A percentile compares a stretch with the other conserved stretches of the same genome.
These are phyloP conservation scores for Drymonia ruficornis DNA, from an alignment of 2,888 invertebrate species.

Conservation along the genomic window DNA sequence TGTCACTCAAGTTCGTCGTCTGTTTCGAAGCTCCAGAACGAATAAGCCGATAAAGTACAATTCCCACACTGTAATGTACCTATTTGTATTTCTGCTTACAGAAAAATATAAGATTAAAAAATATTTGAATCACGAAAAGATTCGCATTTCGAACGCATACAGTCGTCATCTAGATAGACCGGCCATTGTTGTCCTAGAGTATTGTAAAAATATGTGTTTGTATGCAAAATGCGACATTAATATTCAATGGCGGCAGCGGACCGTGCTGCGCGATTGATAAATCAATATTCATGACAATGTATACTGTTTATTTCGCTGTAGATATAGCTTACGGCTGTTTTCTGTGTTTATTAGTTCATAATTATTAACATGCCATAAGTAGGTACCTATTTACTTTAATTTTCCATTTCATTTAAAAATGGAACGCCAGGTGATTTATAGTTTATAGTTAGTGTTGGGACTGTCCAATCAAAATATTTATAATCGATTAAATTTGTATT, in stretches of 20 bases:
- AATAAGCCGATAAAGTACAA: too few relatives aligned
- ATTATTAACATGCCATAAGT: not conserved
- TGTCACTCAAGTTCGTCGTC: too few relatives aligned
- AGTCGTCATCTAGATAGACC: constrained; percentile 59
- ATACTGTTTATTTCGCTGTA: constrained; percentile 11
- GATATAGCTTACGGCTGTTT: not conserved
- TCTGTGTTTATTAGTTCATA: constrained; percentile 5
- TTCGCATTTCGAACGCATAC: constrained; percentile 47
- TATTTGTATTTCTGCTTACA: too few relatives aligned
- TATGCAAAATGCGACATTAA: constrained; percentile 73
- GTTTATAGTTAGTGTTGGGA: too few relatives aligned
- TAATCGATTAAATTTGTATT: too few relatives aligned
- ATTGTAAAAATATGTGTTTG: constrained; percentile 71
- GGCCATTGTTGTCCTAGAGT: constrained; percentile 52
- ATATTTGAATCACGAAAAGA: constrained; percentile 12
- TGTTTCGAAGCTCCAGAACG: too few relatives aligned
- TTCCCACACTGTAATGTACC: too few relatives aligned
- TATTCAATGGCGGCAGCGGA: constrained; percentile 54
- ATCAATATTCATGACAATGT: constrained; percentile 68
- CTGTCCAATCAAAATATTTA: too few relatives aligned
- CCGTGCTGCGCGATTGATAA: constrained; percentile 43
- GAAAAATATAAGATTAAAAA: not conserved
- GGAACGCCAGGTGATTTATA: not conserved
- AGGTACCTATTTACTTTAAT: too few relatives aligned
- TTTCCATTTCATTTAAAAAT: not conserved